phyloP scores from a whole-genome alignment of 1,140 invertebrate genomes.

The Anadara kagoshimensis region DNA sequence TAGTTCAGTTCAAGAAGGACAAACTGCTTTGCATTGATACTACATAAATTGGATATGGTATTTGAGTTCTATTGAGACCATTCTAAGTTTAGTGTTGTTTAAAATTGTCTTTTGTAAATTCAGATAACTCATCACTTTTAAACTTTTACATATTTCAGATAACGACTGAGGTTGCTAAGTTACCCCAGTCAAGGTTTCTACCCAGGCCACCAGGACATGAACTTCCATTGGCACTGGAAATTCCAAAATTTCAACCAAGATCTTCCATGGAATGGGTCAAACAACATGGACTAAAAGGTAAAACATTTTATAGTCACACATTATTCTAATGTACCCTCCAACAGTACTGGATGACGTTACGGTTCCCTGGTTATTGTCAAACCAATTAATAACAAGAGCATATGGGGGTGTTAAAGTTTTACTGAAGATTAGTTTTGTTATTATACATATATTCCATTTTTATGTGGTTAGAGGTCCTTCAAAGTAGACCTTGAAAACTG shows the following conservation, averaged over 20 bases:
- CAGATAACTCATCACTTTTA: not conserved
- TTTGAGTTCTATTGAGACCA: too few relatives aligned
- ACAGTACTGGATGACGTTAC: not conserved
- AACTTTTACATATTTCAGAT: slow-evolving; percentile 58
- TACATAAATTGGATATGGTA: too few relatives aligned
- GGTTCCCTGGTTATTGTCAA: not conserved
- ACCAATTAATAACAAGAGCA: too few relatives aligned
- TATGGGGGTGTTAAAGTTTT: too few relatives aligned
- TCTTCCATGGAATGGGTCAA: slow-evolving; percentile 71
- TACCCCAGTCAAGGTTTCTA: slow-evolving; percentile 71
- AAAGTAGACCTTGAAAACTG: too few relatives aligned
- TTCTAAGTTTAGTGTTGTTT: too few relatives aligned
- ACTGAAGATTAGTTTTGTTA: too few relatives aligned
- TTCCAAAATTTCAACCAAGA: slow-evolving; percentile 69
- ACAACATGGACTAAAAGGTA: slow-evolving; percentile 73
- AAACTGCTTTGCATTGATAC: too few relatives aligned
- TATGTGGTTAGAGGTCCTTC: too few relatives aligned
- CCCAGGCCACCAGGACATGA: slow-evolving; percentile 73
- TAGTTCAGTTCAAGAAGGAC: too few relatives aligned
- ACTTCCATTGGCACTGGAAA: slow-evolving; percentile 67
- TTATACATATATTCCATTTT: too few relatives aligned
- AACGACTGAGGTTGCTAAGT: slow-evolving; percentile 68
- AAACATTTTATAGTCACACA: not conserved
- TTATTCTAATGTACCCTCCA: not conserved
- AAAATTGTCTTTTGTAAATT: too few relatives aligned